phyloP scores from a whole-genome alignment of 2,113 vertebrate genomes.

The Zosterops pallidus region DNA sequence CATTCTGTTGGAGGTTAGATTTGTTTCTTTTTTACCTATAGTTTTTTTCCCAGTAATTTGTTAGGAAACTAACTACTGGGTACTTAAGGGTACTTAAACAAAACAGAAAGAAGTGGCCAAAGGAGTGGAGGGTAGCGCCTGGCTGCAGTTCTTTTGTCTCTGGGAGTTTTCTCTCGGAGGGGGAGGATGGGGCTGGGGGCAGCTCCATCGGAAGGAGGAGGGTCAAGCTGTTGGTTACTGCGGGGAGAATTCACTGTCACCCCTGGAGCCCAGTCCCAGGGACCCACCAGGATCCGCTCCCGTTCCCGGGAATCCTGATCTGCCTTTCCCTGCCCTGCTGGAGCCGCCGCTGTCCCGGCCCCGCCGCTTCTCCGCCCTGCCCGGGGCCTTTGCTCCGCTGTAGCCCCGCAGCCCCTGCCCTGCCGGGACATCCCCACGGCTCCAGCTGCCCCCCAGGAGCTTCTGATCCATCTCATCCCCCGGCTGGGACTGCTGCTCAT shows the following conservation, averaged over 20 bases:
- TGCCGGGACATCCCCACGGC: neutral
- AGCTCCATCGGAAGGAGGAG: no score
- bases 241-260: neutral
- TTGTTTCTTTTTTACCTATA: neutral
- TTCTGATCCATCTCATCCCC: neutral
- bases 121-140: neutral
- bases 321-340: no score
- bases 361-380: no score
- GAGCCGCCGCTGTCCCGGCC: no score
- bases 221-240: neutral
- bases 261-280: neutral
- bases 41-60: neutral
- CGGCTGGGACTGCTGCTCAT: neutral
- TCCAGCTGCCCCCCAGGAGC: neutral
- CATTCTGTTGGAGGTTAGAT: neutral
- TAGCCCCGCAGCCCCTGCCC: no score
- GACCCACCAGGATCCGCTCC: no score
- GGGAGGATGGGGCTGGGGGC: no score
- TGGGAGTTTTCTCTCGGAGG: neutral
- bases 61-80: neutral
- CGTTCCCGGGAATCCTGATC: neutral
- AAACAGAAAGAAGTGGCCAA: neutral
- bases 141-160: neutral
- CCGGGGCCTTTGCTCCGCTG: no score
- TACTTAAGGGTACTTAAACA: neutral